Percentiles rank a stretch among this genome's conserved stretches.
These are phyloP conservation scores for Pocillopora meandrina DNA, from an alignment of 92 coral and sea anemone species.

Conservation along the genomic window DNA sequence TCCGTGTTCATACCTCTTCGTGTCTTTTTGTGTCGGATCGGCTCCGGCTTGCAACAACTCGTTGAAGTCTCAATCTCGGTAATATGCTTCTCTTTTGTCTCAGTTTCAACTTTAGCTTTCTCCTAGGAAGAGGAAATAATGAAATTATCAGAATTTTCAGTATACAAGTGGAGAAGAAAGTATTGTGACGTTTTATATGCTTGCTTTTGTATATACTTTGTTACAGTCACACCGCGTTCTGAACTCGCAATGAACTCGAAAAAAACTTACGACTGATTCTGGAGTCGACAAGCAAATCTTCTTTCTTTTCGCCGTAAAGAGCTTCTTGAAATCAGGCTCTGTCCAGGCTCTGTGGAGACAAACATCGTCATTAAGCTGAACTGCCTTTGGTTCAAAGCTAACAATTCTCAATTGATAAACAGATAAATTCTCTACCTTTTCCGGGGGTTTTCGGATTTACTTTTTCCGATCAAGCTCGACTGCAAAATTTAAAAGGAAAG, in stretches of 20 bases:
- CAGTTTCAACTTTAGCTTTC: neutral
- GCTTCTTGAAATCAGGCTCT: conserved; percentile 9
- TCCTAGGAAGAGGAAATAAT: neutral
- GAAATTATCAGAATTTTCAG: neutral
- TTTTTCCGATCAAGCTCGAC: conserved; percentile 2
- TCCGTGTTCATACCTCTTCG: conserved; percentile 29
- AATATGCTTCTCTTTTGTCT: neutral
- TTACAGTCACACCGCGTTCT: neutral
- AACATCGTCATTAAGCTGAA: neutral
- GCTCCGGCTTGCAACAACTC: neutral
- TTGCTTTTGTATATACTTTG: no score
- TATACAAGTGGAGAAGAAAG: no score
- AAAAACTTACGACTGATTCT: conserved; percentile 27
- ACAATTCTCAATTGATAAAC: neutral
- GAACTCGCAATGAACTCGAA: neutral
- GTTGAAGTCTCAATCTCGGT: neutral
- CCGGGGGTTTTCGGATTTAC: neutral
- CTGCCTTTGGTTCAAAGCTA: neutral
- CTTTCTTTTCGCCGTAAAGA: neutral
- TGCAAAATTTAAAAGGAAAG: neutral
- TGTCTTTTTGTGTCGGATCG: conserved; percentile 38
- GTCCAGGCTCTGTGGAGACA: conserved; percentile 8
- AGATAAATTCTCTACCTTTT: conserved; percentile 21
- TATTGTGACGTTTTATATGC: no score
- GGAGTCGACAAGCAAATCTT: conserved; percentile 3